Evolutionary conservation across 2,888 invertebrate genomes (phyloP).

Genomic region (Rhamnusium bicolor): DNA sequence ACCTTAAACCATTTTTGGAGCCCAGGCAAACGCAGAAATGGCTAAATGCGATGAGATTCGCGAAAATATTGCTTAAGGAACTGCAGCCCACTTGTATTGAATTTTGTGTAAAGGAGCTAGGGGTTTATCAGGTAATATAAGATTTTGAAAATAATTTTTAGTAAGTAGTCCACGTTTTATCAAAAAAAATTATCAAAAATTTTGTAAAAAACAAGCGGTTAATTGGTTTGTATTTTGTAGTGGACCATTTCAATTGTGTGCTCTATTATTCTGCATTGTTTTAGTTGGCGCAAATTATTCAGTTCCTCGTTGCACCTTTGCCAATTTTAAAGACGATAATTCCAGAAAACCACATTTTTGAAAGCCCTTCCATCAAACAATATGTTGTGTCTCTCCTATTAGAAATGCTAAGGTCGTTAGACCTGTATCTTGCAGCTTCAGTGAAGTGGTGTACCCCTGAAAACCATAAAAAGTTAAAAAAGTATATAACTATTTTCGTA

Average conservation of each 20-base stretch:
- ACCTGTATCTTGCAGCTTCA: slow-evolving; percentile 47
- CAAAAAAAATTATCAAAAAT: too few species aligned
- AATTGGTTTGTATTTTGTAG: too few species aligned
- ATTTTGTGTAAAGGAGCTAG: slow-evolving; percentile 71
- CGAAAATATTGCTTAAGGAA: slow-evolving; percentile 70
- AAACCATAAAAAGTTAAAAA: slow-evolving; percentile 49
- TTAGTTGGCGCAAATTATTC: slow-evolving; percentile 63
- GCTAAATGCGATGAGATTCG: slow-evolving; percentile 73
- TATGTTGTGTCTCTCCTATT: slow-evolving; percentile 67
- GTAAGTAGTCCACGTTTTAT: too few species aligned
- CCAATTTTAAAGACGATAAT: slow-evolving; percentile 62
- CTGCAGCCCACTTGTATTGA: slow-evolving; percentile 73
- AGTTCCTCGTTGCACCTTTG: slow-evolving; percentile 61
- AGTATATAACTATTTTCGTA: slow-evolving; percentile 54
- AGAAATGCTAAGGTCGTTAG: slow-evolving; percentile 56
- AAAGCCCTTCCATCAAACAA: slow-evolving; percentile 67
- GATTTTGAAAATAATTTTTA: neutral
- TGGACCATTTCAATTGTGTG: too few species aligned
- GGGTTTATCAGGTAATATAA: slow-evolving; percentile 71
- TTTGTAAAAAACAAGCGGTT: too few species aligned
- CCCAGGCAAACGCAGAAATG: slow-evolving; percentile 75
- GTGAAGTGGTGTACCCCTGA: slow-evolving; percentile 46
- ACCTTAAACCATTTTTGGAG: slow-evolving; percentile 76
- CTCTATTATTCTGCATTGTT: too few species aligned
- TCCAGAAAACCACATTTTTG: slow-evolving; percentile 53